Conservation (phyloP, 2,797 vertebrate genomes). For the Enteromius afrohamiltoni region DNA sequence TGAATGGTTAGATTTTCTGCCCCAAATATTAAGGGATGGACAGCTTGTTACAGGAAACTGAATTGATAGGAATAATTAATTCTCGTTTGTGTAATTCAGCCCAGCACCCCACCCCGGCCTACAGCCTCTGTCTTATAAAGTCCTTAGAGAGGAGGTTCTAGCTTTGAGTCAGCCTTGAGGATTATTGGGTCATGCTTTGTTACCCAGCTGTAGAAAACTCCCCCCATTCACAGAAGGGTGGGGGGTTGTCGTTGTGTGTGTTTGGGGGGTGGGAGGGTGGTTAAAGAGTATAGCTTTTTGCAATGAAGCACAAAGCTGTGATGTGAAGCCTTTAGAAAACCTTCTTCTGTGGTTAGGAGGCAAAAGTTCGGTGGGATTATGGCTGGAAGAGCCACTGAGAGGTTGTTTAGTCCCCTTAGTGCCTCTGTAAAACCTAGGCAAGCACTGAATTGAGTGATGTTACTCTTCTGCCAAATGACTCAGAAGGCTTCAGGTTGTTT, state of each 20-base stretch:
- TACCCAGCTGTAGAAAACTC: slow-evolving; percentile 82
- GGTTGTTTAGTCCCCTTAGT: slow-evolving; percentile 30
- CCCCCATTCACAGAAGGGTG: slow-evolving; percentile 72
- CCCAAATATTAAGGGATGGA: slow-evolving; percentile 26
- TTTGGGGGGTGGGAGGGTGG: slow-evolving; percentile 42
- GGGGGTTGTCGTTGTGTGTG: slow-evolving; percentile 49
- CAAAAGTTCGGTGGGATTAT: slow-evolving; percentile 54
- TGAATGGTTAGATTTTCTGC: slow-evolving; percentile 17
- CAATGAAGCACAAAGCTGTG: slow-evolving; percentile 54
- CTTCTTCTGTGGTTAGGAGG: slow-evolving; percentile 49
- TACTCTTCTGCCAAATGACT: slow-evolving; percentile 34
- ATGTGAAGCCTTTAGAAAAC: slow-evolving; percentile 56
- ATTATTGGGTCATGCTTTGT: slow-evolving; percentile 87
- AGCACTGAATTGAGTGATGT: slow-evolving; percentile 18
- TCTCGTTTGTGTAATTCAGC: slow-evolving; percentile 65
- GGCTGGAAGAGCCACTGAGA: slow-evolving; percentile 42
- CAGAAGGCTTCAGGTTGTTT: slow-evolving; percentile 17
- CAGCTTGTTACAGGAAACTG: slow-evolving; percentile 9
- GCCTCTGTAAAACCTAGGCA: slow-evolving; percentile 29
- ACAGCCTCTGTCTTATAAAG: slow-evolving; percentile 72
- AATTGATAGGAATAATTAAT: slow-evolving; percentile 80
- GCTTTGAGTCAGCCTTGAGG: slow-evolving; percentile 80
- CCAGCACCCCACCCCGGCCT: slow-evolving; percentile 36
- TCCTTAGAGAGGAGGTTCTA: slow-evolving; percentile 76
- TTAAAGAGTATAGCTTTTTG: slow-evolving; percentile 46